Conservation (phyloP, 2,797 vertebrate genomes). For the Tenualosa ilisha region DNA sequence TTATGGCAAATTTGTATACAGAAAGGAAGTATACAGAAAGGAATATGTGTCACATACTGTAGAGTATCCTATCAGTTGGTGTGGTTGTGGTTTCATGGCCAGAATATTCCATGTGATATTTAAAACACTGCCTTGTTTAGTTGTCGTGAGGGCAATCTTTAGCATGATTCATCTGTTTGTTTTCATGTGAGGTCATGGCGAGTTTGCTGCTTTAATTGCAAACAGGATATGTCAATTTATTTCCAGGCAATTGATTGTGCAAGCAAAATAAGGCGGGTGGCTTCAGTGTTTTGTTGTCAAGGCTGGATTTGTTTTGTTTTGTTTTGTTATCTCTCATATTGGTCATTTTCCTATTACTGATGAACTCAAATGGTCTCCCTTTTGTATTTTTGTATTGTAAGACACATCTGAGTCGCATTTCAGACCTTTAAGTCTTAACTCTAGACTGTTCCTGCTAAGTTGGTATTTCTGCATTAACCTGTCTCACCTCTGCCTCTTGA, state of each 20-base stretch:
- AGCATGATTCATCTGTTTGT: slow-evolving; percentile 32
- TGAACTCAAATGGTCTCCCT: neutral
- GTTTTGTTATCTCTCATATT: neutral
- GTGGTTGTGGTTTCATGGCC: neutral
- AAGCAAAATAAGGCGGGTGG: neutral
- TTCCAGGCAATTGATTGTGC: slow-evolving; percentile 40
- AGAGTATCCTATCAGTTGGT: neutral
- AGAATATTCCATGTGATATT: too few relatives aligned
- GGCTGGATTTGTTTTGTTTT: neutral
- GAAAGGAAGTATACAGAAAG: too few relatives aligned
- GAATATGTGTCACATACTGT: too few relatives aligned
- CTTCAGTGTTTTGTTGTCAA: neutral
- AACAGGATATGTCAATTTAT: slow-evolving; percentile 28
- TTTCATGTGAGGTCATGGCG: slow-evolving; percentile 38
- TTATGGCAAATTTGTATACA: too few relatives aligned
- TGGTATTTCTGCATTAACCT: neutral
- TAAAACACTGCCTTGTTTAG: neutral
- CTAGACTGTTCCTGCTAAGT: too few relatives aligned
- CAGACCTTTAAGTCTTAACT: too few relatives aligned
- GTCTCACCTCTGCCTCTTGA: neutral
- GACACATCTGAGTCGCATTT: too few relatives aligned
- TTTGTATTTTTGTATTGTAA: too few relatives aligned
- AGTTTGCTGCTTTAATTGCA: slow-evolving; percentile 49
- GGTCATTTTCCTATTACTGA: neutral
- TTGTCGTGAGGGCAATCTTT: neutral